These are phyloP conservation scores for Busseola fusca DNA, from an alignment of 2,888 invertebrate genomes.

Conservation along the genomic window DNA sequence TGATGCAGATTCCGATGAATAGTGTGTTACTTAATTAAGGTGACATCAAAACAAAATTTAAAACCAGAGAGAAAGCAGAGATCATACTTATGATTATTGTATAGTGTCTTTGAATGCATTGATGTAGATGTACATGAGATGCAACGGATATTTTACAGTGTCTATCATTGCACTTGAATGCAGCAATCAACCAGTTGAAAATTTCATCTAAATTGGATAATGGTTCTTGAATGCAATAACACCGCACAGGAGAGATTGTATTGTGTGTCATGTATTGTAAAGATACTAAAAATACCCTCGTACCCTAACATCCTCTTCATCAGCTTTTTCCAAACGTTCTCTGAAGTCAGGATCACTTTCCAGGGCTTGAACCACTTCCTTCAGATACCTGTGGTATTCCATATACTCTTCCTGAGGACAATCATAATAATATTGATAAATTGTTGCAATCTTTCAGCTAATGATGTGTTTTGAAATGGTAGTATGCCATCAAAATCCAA, in stretches of 20 bases:
- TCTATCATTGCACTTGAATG: constrained; percentile 29
- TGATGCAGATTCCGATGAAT: no score
- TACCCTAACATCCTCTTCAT: constrained; percentile 95
- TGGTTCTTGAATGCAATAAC: constrained; percentile 5
- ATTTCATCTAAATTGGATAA: constrained; percentile 27
- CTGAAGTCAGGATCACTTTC: constrained; percentile 96
- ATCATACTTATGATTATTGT: neutral
- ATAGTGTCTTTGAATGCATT: neutral
- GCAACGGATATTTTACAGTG: constrained; percentile 21
- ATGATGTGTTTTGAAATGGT: neutral
- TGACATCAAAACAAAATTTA: neutral
- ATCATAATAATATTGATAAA: constrained; percentile 15
- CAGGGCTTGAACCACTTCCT: constrained; percentile 96
- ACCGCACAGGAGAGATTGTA: neutral
- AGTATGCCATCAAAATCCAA: neutral
- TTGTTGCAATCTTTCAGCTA: neutral
- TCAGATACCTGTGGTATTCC: constrained; percentile 96
- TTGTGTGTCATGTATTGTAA: neutral
- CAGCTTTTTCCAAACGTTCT: constrained; percentile 93
- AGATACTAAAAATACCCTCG: constrained; percentile 60
- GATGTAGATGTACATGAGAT: neutral
- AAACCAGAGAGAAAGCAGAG: neutral
- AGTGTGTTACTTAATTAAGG: no score
- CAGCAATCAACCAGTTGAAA: constrained; percentile 21
- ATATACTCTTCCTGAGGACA: constrained; percentile 86